Evolutionary conservation across 1,140 invertebrate genomes (phyloP), one percentile per base, ranked within the genome.

Genomic region (Schmidtea mediterranea): DNA sequence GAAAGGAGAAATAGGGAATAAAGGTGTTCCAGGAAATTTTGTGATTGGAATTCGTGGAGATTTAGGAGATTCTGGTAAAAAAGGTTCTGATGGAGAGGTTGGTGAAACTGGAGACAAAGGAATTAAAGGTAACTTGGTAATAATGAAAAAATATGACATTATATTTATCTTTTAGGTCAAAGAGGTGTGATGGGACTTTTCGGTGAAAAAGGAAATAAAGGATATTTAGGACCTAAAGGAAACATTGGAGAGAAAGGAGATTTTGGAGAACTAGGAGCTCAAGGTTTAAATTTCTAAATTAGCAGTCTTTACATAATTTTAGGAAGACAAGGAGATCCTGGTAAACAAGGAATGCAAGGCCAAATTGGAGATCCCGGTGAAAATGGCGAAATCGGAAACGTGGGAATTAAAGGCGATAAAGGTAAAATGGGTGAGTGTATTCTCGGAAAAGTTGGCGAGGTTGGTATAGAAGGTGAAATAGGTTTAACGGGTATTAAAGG

Each of bases 91-190:
- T 19, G 43, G 43, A 21, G 18, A 45, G 9, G n/a, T 19, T 19
- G 43, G 43, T 21, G 43, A 45, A 21, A 13, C 3, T 45, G 43
- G 43, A 19, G n/a, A 45, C 9, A 15, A 15, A 45, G 43, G 43
- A 5, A 6, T 5, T 5, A 13, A 16, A 32, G 26, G 26, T 32
- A 6, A 32, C 5, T 32, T 6, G 10, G 10, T 32, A 32, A 32
- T 32, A 6, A 32, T 32, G 3, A 32, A 32, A 32, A 6, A 6
- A 32, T 32, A 32, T 32, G 3, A 32, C 10, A 32, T 32, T 32
- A 10, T 32, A 32, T 32, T 32, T 32, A 32, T 32, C 10, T 6
- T 6, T 6, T 10, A 32, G 26, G 26, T 10, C 26, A 32, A 32
- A 32, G 26, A 10, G 26, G 26, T 45, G 5, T 21, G 6, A 45